A percentile compares a stretch with the other conserved stretches of the same genome.
phyloP scores from a whole-genome alignment of 1,140 invertebrate species.

The Drosophila sp. region DNA sequence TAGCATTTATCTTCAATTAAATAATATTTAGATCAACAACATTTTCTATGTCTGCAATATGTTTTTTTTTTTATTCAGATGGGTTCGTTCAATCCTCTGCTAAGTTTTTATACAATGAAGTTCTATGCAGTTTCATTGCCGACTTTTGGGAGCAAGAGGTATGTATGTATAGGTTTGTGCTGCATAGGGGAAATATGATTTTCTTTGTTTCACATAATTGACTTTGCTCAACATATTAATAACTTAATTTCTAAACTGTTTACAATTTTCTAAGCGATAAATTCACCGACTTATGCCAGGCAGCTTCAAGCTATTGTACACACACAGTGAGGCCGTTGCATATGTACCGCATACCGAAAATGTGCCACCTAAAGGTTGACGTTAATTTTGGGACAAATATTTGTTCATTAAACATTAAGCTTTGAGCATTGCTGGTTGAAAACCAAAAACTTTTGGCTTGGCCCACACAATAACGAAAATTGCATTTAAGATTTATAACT shows the following conservation, averaged over 20 bases:
- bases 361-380: constrained; percentile 8
- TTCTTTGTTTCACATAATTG: constrained; percentile 3
- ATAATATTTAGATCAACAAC: no score
- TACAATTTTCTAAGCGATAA: constrained; percentile 7
- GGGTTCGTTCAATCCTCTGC: no score
- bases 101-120: no score
- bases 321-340: not conserved
- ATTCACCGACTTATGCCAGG: not conserved
- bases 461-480: constrained; percentile 57
- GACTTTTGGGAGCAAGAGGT: not conserved
- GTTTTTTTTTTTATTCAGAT: no score
- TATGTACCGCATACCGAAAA: not conserved
- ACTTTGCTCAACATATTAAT: constrained; percentile 8
- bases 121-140: not conserved
- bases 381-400: constrained; percentile 55
- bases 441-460: constrained; percentile 39
- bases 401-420: constrained; percentile 58
- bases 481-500: constrained; percentile 73
- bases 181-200: not conserved
- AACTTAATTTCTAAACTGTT: constrained; percentile 8
- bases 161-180: no score
- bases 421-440: constrained; percentile 14
- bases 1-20: no score
- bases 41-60: no score
- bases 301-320: constrained; percentile 1